A percentile compares a stretch with the other conserved stretches of the same genome.
phyloP scores from a whole-genome alignment of 1,140 invertebrate genomes.

The Panulirus ornatus region DNA sequence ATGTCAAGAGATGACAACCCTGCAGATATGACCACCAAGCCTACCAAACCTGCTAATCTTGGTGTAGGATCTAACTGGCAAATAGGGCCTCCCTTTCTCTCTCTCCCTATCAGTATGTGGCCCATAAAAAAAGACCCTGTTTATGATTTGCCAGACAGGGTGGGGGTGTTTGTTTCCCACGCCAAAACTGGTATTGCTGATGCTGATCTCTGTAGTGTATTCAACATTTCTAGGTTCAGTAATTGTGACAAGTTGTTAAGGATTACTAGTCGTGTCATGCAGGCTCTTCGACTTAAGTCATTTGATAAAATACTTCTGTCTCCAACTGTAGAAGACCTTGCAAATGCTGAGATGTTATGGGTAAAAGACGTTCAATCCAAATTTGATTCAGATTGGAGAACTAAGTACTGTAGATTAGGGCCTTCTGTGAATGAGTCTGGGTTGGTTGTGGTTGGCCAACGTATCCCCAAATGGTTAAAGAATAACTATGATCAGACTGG shows the following conservation, averaged over 20 bases:
- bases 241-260: not conserved
- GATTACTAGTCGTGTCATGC: not conserved
- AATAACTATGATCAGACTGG: constrained; percentile 5
- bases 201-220: too few relatives aligned
- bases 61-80: constrained; percentile 13
- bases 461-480: constrained; percentile 29
- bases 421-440: not conserved
- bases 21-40: not conserved
- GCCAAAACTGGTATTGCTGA: too few relatives aligned
- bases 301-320: not conserved
- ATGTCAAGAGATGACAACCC: not conserved
- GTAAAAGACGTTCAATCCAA: not conserved
- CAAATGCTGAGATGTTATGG: not conserved
- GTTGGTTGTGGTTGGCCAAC: constrained; percentile 20
- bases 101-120: not conserved
- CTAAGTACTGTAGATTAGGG: not conserved
- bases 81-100: not conserved
- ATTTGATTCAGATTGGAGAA: not conserved
- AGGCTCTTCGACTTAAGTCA: not conserved
- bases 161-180: not conserved
- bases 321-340: not conserved
- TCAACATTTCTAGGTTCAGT: constrained; percentile 4
- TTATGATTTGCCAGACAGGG: not conserved
- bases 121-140: not conserved
- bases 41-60: not conserved